Percentiles rank a stretch among this genome's conserved stretches.
Evolutionary conservation across 1,140 invertebrate genomes (phyloP).

Genomic region (Psix sp.): DNA sequence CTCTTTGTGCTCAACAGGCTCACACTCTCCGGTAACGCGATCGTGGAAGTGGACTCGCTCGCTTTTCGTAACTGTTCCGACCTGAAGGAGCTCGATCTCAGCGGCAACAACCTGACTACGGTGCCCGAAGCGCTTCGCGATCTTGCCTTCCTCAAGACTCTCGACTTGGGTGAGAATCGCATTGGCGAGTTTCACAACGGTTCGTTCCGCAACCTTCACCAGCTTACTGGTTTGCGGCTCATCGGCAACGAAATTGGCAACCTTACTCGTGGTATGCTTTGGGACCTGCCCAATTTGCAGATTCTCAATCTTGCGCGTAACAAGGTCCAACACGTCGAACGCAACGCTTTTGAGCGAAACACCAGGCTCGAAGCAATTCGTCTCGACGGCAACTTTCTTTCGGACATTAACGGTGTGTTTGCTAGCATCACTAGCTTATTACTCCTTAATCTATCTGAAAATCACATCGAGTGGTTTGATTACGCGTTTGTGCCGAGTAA

Average conservation of each 20-base stretch:
- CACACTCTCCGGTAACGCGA: conserved; percentile 89
- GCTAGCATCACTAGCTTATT: conserved; percentile 86
- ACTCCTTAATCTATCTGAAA: conserved; percentile 93
- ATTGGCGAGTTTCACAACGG: conserved; percentile 88
- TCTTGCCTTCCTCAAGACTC: conserved; percentile 87
- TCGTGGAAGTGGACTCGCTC: conserved; percentile 86
- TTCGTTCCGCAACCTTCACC: conserved; percentile 88
- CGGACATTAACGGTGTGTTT: conserved; percentile 91
- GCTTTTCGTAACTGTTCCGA: conserved; percentile 94
- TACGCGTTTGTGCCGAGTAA: conserved; percentile 91
- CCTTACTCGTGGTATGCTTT: conserved; percentile 89
- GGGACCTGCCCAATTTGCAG: conserved; percentile 88
- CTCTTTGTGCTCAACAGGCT: conserved; percentile 89
- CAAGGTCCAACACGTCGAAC: conserved; percentile 88
- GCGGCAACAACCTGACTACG: conserved; percentile 87
- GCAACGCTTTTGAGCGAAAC: conserved; percentile 88
- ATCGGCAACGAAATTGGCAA: conserved; percentile 93
- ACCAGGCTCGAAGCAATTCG: conserved; percentile 88
- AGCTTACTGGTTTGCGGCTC: conserved; percentile 88
- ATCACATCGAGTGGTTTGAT: conserved; percentile 93
- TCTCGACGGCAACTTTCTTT: conserved; percentile 90
- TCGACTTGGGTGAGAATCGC: conserved; percentile 92
- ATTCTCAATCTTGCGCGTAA: conserved; percentile 92
- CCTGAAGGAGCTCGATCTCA: conserved; percentile 92
- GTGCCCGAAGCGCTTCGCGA: conserved; percentile 90